phyloP scores from a whole-genome alignment of 35 echinoderm and acorn worm genomes.

The Heliocidaris tuberculata region DNA sequence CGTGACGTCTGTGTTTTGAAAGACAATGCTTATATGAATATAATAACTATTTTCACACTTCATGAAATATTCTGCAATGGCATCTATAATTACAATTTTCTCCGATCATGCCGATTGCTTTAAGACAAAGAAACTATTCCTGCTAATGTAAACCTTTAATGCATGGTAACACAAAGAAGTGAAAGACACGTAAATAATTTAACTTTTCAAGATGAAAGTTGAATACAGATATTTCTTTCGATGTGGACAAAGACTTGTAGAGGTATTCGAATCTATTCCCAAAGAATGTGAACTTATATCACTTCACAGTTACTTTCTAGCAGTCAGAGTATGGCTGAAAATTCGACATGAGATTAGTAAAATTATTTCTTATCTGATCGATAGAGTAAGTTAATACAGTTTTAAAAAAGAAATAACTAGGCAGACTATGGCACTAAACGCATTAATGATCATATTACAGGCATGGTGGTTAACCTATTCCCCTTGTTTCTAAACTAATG shows the following conservation, averaged over 20 bases:
- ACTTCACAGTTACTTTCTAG: neutral
- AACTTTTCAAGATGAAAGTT: neutral
- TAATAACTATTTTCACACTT: neutral
- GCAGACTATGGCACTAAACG: neutral
- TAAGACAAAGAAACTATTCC: neutral
- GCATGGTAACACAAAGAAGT: neutral
- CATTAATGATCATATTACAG: neutral
- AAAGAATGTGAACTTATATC: neutral
- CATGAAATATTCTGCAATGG: neutral
- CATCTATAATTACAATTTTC: neutral
- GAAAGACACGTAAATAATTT: neutral
- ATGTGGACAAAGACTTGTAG: neutral
- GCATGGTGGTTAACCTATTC: neutral
- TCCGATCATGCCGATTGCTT: too few relatives aligned
- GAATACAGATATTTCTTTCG: neutral
- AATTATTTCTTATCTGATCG: neutral
- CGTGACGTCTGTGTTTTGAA: neutral
- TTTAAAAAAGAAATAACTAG: neutral
- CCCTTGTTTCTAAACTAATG: neutral
- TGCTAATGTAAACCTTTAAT: neutral
- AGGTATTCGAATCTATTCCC: neutral
- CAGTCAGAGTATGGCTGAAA: neutral
- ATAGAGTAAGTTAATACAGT: neutral
- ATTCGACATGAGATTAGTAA: neutral
- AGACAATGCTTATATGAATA: neutral